Percentiles rank a stretch among this genome's conserved stretches.
Evolutionary conservation across 2,113 vertebrate species (phyloP).

Genomic region (Dicaeum eximium): DNA sequence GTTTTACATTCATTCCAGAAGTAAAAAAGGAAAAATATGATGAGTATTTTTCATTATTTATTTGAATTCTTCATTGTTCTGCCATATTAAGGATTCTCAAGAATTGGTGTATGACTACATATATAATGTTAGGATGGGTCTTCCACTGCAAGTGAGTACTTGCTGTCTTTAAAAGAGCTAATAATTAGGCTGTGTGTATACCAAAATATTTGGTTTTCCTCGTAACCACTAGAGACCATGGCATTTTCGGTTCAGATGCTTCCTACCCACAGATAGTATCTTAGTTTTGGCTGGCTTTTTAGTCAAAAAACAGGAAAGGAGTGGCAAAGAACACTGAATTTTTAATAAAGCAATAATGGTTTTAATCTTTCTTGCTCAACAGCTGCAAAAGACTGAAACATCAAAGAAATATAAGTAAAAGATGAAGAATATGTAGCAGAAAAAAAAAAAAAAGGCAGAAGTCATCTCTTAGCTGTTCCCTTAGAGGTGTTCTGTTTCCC

Average conservation of each 20-base stretch:
- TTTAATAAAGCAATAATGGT: neutral
- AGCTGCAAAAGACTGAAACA: conserved; percentile 7
- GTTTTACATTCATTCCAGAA: neutral
- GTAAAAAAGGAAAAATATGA: neutral
- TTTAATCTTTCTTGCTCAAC: neutral
- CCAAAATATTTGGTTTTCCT: neutral
- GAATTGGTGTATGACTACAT: neutral
- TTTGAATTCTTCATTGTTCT: neutral
- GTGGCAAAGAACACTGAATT: conserved; percentile 1
- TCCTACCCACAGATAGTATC: conserved; percentile 42
- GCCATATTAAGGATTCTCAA: neutral
- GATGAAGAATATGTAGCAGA: neutral
- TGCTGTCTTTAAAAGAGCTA: conserved; percentile 4
- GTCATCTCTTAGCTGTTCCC: neutral
- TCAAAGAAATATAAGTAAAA: neutral
- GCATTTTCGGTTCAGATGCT: conserved; percentile 21
- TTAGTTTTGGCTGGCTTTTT: neutral
- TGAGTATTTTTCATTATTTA: neutral
- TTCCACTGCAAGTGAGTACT: conserved; percentile 33
- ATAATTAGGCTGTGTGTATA: neutral
- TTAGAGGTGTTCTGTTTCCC: neutral
- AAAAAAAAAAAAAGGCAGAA: neutral
- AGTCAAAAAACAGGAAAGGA: conserved; percentile 37
- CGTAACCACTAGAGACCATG: neutral
- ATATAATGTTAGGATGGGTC: neutral